A percentile compares a stretch with the other conserved stretches of the same genome.
Conservation (phyloP, 2,888 invertebrate species). For the Cephalotes varians region DNA sequence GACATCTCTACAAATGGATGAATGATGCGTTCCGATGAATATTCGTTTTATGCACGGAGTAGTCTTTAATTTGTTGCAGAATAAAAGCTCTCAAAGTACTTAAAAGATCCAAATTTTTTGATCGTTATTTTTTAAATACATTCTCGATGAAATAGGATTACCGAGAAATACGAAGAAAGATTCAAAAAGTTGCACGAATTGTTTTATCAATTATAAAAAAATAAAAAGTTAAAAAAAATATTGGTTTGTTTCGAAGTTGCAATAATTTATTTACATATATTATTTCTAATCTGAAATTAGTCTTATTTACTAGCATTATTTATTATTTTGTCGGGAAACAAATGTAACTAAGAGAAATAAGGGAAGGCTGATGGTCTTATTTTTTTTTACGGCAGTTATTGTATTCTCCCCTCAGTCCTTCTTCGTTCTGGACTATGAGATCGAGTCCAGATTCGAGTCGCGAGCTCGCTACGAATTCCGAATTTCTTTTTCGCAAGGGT, state of each 20-base stretch:
- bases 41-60: too few species aligned
- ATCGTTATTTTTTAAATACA: slow-evolving; percentile 6
- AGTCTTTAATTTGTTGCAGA: too few species aligned
- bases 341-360: slow-evolving; percentile 12
- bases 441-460: slow-evolving; percentile 34
- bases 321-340: neutral
- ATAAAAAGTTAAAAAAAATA: neutral
- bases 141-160: neutral
- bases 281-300: neutral
- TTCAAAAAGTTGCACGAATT: neutral
- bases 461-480: slow-evolving; percentile 40
- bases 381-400: slow-evolving; percentile 24
- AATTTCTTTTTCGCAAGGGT: slow-evolving; percentile 75
- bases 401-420: neutral
- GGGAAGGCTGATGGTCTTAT: slow-evolving; percentile 28
- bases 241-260: neutral
- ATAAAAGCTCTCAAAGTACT: too few species aligned
- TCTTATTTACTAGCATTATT: slow-evolving; percentile 29
- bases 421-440: slow-evolving; percentile 17
- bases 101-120: too few species aligned
- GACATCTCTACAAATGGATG: too few species aligned
- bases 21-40: too few species aligned
- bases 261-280: slow-evolving; percentile 18
- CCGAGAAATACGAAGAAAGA: neutral
- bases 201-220: neutral